phyloP scores from a whole-genome alignment of 1,140 invertebrate species.

The Diplogasteroides magnus region DNA sequence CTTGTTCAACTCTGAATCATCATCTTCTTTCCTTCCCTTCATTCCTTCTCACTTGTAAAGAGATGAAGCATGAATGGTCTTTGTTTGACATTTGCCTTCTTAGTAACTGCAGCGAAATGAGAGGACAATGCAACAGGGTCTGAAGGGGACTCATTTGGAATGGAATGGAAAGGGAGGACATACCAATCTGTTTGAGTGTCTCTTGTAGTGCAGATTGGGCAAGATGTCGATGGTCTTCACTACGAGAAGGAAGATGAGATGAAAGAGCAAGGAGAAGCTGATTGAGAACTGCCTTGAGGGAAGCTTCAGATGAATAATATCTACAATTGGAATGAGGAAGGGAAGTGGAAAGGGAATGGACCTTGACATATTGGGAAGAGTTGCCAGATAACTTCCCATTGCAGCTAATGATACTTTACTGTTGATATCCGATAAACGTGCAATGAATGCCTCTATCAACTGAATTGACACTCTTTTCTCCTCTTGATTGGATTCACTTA shows the following conservation, averaged over 20 bases:
- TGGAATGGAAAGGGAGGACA: background rate
- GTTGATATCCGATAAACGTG: conserved; percentile 20
- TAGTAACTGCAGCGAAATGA: conserved; percentile 18
- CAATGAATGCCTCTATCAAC: conserved; percentile 28
- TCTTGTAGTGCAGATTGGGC: conserved; percentile 18
- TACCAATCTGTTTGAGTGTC: conserved; percentile 19
- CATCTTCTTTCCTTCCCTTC: background rate
- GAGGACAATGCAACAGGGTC: conserved; percentile 16
- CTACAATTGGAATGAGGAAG: conserved; percentile 7
- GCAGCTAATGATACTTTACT: conserved; percentile 24
- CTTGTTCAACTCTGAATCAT: conserved; percentile 18
- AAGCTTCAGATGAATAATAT: conserved; percentile 21
- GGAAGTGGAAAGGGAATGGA: background rate
- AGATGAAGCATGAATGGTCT: conserved; percentile 17
- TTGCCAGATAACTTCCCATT: conserved; percentile 25
- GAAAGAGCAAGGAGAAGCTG: conserved; percentile 16
- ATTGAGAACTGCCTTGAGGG: conserved; percentile 26
- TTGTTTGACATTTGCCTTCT: conserved; percentile 27
- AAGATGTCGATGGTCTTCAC: conserved; percentile 25
- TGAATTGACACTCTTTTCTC: too few relatives aligned
- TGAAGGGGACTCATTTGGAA: background rate
- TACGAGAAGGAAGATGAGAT: conserved; percentile 23
- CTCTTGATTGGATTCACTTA: background rate
- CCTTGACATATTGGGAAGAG: conserved; percentile 25
- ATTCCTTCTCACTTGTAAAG: conserved; percentile 4